Evolutionary conservation across 1,140 invertebrate species (phyloP).

Genomic region (Zophobas morio): DNA sequence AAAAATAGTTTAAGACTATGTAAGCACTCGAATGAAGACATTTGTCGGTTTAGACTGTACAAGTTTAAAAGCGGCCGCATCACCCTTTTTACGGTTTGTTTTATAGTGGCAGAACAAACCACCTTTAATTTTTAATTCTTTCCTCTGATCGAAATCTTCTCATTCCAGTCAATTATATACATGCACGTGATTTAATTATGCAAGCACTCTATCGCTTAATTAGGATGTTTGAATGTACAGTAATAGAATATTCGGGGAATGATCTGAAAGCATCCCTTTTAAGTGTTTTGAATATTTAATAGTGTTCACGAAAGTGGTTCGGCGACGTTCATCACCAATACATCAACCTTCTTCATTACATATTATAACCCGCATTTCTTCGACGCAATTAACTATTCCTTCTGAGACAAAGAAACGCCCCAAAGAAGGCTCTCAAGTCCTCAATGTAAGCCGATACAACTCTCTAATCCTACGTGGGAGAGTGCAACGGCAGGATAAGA

Average conservation of each 20-base stretch:
- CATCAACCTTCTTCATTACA: slow-evolving; percentile 45
- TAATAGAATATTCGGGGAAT: slow-evolving; percentile 52
- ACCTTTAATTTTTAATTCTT: too few relatives aligned
- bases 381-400: slow-evolving; percentile 37
- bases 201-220: slow-evolving; percentile 49
- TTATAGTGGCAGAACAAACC: too few relatives aligned
- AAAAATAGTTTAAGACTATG: too few relatives aligned
- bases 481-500: slow-evolving; percentile 32
- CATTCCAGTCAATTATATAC: slow-evolving; percentile 14
- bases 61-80: neutral
- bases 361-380: slow-evolving; percentile 23
- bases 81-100: too few relatives aligned
- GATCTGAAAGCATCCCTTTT: slow-evolving; percentile 58
- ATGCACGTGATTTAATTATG: slow-evolving; percentile 33
- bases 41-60: neutral
- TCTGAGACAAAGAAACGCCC: slow-evolving; percentile 21
- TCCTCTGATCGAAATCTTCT: neutral
- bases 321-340: slow-evolving; percentile 35
- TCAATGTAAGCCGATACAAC: slow-evolving; percentile 24
- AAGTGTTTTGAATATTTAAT: slow-evolving; percentile 59
- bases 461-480: slow-evolving; percentile 19
- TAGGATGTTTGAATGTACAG: slow-evolving; percentile 53
- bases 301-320: slow-evolving; percentile 49
- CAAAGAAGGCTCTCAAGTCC: slow-evolving; percentile 22
- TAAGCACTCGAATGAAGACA: too few relatives aligned